Conservation (phyloP, 2,888 invertebrate genomes). For the Orchesellides sinensis region DNA sequence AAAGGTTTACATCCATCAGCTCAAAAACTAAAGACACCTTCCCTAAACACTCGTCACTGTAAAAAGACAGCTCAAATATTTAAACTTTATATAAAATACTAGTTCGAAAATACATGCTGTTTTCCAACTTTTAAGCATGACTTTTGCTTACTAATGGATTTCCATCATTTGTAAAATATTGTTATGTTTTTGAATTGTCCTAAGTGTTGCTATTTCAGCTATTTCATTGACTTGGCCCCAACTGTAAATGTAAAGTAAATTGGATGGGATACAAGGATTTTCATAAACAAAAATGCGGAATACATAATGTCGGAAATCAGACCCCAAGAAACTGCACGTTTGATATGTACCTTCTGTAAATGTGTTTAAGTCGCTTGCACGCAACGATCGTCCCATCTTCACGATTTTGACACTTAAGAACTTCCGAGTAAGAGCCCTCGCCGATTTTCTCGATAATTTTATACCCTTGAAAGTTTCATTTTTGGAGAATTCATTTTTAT, state of each 20-base stretch:
- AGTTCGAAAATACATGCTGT: constrained; percentile 6
- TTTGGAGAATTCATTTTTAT: constrained; percentile 60
- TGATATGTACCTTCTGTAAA: constrained; percentile 80
- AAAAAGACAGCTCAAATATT: too few relatives aligned
- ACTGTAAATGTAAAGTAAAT: too few relatives aligned
- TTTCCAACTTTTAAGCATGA: neutral
- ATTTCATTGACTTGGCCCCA: constrained; percentile 79
- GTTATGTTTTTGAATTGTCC: constrained; percentile 81
- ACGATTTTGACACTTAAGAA: constrained; percentile 82
- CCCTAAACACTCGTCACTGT: constrained; percentile 81
- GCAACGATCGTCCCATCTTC: constrained; percentile 80
- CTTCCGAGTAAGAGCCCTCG: constrained; percentile 85
- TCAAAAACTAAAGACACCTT: constrained; percentile 82
- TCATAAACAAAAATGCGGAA: too few relatives aligned
- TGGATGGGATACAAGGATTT: too few relatives aligned
- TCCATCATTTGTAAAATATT: constrained; percentile 83
- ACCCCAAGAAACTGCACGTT: neutral
- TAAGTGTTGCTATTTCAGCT: constrained; percentile 82
- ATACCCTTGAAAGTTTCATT: constrained; percentile 79
- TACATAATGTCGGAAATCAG: too few relatives aligned
- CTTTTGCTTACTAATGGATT: constrained; percentile 80
- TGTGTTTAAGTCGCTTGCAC: constrained; percentile 82
- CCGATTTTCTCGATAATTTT: constrained; percentile 83
- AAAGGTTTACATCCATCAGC: constrained; percentile 84
- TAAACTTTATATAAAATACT: constrained; percentile 20